These are phyloP conservation scores for Eledona agricola DNA, from an alignment of 2,888 invertebrate species.

Conservation along the genomic window DNA sequence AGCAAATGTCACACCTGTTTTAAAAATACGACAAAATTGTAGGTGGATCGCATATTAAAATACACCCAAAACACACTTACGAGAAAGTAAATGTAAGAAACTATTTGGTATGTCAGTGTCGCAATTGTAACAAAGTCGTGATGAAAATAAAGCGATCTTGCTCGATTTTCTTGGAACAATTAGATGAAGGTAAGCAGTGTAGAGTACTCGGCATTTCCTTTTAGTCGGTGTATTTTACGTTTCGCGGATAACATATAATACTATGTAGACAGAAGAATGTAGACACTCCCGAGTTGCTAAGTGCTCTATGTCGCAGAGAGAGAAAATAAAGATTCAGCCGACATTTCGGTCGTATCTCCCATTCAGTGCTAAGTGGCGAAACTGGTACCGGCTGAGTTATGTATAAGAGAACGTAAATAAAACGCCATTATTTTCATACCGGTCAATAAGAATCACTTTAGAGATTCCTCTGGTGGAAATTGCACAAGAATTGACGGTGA, in stretches of 20 bases:
- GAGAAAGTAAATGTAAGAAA: too few relatives aligned
- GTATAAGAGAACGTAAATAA: constrained; percentile 33
- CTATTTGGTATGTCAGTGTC: too few relatives aligned
- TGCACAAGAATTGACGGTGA: constrained; percentile 10
- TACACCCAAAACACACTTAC: too few relatives aligned
- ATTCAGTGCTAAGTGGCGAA: constrained; percentile 40
- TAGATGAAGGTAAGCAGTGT: constrained; percentile 7
- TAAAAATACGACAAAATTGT: too few relatives aligned
- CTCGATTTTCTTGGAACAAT: too few relatives aligned
- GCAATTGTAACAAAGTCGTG: too few relatives aligned
- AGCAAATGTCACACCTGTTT: too few relatives aligned
- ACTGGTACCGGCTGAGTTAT: constrained; percentile 38
- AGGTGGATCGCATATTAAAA: too few relatives aligned
- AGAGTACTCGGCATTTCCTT: constrained; percentile 1
- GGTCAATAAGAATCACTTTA: constrained; percentile 5
- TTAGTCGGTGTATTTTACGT: constrained; percentile 10
- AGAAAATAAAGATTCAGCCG: constrained; percentile 38
- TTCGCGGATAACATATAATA: constrained; percentile 22
- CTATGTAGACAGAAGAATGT: constrained; percentile 24
- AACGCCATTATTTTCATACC: constrained; percentile 29
- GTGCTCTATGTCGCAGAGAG: constrained; percentile 34
- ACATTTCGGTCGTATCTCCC: constrained; percentile 37
- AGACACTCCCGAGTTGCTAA: constrained; percentile 35
- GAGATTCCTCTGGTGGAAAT: constrained; percentile 4
- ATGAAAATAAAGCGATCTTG: too few relatives aligned